phyloP scores from a whole-genome alignment of 2,888 invertebrate species.

The Tigriopus californicus region DNA sequence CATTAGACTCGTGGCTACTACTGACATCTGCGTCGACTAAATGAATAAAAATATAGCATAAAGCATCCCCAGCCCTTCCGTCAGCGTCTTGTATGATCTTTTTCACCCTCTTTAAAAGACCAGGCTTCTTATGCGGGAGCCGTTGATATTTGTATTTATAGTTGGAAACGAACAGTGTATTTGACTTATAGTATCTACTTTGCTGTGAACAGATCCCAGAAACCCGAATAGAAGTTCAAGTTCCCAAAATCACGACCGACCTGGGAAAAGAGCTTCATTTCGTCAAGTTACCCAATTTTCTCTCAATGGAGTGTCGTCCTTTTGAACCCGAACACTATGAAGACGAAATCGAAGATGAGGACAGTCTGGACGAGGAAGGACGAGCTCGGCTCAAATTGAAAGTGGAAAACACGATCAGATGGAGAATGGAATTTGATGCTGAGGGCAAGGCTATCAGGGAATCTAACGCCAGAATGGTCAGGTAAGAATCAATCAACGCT shows the following conservation, averaged over 20 bases:
- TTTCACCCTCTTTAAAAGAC: no score
- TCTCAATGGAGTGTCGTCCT: conserved; percentile 90
- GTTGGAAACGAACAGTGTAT: no score
- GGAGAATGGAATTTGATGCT: conserved; percentile 59
- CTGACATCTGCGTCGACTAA: no score
- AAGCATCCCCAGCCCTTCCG: no score
- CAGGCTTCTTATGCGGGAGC: no score
- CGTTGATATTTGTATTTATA: no score
- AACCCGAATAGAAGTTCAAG: conserved; percentile 87
- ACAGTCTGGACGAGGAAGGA: conserved; percentile 76
- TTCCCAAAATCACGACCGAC: conserved; percentile 83
- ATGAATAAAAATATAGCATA: no score
- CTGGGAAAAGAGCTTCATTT: conserved; percentile 82
- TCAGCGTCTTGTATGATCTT: no score
- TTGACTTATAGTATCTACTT: no score
- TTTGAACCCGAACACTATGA: conserved; percentile 89
- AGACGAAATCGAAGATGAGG: conserved; percentile 96
- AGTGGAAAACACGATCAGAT: conserved; percentile 93
- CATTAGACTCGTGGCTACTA: no score
- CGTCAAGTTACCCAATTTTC: conserved; percentile 91
- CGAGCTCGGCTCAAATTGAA: conserved; percentile 71
- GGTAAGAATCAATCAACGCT: background rate
- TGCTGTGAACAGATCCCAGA: conserved; percentile 39
- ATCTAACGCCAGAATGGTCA: conserved; percentile 57
- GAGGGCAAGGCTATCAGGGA: conserved; percentile 63